These are phyloP conservation scores for Tapirus terrestris DNA, from an alignment of 2,113 vertebrate species.

Conservation along the genomic window DNA sequence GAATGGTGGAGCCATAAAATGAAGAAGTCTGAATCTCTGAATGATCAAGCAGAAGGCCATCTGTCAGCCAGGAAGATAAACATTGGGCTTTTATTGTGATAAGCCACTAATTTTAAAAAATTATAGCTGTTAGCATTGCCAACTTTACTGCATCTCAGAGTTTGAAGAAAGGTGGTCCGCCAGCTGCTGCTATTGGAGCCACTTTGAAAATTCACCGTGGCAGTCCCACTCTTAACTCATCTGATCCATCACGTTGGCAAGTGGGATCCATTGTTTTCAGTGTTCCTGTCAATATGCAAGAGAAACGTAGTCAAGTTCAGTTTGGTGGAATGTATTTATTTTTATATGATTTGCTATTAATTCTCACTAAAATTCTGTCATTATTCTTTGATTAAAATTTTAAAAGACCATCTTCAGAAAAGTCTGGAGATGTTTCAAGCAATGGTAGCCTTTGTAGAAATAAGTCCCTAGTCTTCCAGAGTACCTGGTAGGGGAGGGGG, in stretches of 20 bases:
- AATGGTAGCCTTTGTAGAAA: background rate
- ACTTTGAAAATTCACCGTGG: background rate
- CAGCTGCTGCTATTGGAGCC: background rate
- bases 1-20: background rate
- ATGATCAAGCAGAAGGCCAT: background rate
- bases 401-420: background rate
- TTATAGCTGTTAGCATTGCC: background rate
- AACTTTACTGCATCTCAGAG: background rate
- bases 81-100: conserved; percentile 16
- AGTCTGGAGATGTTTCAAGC: background rate
- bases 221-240: background rate
- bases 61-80: background rate
- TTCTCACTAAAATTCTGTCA: background rate
- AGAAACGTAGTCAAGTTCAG: background rate
- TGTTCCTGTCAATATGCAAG: background rate
- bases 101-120: background rate
- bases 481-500: background rate
- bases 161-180: conserved; percentile 29
- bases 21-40: background rate
- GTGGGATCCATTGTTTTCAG: background rate
- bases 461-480: background rate
- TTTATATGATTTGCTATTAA: background rate
- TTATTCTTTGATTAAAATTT: conserved; percentile 22
- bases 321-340: conserved; percentile 12
- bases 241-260: background rate